Conservation (phyloP, 2,113 vertebrate genomes). For the Rhinoderma darwinii region DNA sequence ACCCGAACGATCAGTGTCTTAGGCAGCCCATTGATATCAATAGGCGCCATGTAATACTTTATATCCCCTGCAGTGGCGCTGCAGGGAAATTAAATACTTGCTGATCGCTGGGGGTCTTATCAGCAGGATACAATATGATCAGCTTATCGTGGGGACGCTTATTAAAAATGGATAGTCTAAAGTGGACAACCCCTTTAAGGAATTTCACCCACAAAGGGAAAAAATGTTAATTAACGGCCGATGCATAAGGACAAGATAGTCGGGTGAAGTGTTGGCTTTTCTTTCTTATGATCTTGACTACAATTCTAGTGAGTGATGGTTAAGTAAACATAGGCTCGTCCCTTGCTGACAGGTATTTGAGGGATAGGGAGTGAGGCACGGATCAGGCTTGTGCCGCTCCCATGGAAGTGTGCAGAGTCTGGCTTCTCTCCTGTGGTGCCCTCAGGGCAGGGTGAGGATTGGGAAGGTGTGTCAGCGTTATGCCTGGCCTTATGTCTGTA, state of each 20-base stretch:
- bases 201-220: neutral
- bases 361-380: neutral
- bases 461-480: constrained; percentile 20
- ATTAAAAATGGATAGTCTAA: no score
- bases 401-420: constrained; percentile 37
- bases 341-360: neutral
- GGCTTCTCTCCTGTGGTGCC: neutral
- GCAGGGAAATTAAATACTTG: no score
- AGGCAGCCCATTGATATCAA: no score
- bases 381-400: constrained; percentile 28
- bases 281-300: neutral
- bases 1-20: no score
- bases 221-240: neutral
- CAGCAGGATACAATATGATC: no score
- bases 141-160: no score
- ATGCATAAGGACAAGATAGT: neutral
- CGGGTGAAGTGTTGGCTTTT: neutral
- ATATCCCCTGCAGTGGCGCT: no score
- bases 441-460: constrained; percentile 23
- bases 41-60: no score
- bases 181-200: neutral
- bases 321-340: constrained; percentile 6
- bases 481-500: constrained; percentile 49
- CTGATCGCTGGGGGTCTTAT: no score
- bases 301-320: neutral